Percentiles rank a stretch among this genome's conserved stretches.
phyloP scores from a whole-genome alignment of 1,140 invertebrate genomes.

The Eupeodes corollae region DNA sequence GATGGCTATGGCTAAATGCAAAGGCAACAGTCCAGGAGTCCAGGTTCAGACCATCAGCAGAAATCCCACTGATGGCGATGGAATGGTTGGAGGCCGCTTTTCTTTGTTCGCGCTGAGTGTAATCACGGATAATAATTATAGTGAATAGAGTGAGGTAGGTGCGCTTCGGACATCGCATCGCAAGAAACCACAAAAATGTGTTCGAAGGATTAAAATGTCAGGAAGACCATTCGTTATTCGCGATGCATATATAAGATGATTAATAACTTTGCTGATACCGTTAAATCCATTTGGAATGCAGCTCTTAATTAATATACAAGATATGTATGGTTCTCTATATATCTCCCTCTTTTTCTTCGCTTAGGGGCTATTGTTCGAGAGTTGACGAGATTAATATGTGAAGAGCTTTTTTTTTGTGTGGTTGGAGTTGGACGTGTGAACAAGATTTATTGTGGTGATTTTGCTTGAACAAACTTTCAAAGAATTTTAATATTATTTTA shows the following conservation, averaged over 20 bases:
- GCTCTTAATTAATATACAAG: no score
- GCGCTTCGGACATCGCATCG: no score
- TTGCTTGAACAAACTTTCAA: no score
- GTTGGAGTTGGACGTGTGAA: not conserved
- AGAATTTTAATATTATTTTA: no score
- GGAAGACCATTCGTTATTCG: conserved; percentile 1
- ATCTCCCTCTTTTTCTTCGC: not conserved
- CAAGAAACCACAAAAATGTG: conserved; percentile 3
- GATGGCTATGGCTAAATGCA: no score
- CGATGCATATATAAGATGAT: not conserved
- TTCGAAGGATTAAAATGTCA: conserved; percentile 4
- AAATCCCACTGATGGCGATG: not conserved
- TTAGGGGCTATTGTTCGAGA: not conserved
- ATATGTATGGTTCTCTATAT: no score
- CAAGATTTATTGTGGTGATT: no score
- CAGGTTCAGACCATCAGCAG: not conserved
- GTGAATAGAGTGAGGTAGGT: not conserved
- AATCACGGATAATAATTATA: not conserved
- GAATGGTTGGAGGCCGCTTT: no score
- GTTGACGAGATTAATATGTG: no score
- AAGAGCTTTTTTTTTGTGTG: no score
- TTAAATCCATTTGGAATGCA: not conserved
- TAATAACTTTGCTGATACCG: conserved; percentile 2
- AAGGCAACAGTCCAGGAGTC: no score
- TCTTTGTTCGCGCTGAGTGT: no score